phyloP scores from a whole-genome alignment of 1,140 invertebrate species.

The Nephotettix cincticeps region DNA sequence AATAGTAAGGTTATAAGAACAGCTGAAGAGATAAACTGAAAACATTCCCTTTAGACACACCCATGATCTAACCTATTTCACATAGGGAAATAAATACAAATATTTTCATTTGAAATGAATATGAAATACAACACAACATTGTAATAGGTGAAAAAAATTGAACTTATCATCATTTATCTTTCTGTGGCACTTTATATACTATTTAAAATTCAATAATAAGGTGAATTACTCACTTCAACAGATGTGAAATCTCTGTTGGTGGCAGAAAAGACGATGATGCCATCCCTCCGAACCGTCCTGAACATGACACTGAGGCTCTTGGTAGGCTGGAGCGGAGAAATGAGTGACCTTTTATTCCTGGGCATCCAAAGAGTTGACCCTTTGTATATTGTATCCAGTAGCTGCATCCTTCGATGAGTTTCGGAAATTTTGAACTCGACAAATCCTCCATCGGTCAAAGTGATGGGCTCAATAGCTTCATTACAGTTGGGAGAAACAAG shows the following conservation, averaged over 20 bases:
- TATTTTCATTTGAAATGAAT: too few species aligned
- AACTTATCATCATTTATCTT: too few species aligned
- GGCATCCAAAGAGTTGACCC: constrained; percentile 65
- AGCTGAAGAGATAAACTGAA: too few species aligned
- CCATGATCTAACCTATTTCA: too few species aligned
- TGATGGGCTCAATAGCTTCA: constrained; percentile 73
- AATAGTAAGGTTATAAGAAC: too few species aligned
- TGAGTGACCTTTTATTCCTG: constrained; percentile 29
- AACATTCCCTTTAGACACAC: too few species aligned
- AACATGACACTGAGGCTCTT: constrained; percentile 82
- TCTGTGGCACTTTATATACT: too few species aligned
- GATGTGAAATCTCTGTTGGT: constrained; percentile 87
- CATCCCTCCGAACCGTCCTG: constrained; percentile 71
- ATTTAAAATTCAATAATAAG: too few species aligned
- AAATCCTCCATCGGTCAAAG: constrained; percentile 70
- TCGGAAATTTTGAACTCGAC: constrained; percentile 80
- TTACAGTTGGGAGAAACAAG: constrained; percentile 77
- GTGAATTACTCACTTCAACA: constrained; percentile 65
- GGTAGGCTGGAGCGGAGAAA: constrained; percentile 45
- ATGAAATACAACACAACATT: too few species aligned
- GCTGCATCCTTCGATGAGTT: constrained; percentile 80
- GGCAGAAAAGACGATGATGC: constrained; percentile 77
- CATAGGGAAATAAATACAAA: too few species aligned
- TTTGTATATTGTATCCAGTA: constrained; percentile 73
- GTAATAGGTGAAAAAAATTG: too few species aligned